These are phyloP conservation scores for Hyalella azteca DNA, from an alignment of 2,888 invertebrate species.

Conservation along the genomic window DNA sequence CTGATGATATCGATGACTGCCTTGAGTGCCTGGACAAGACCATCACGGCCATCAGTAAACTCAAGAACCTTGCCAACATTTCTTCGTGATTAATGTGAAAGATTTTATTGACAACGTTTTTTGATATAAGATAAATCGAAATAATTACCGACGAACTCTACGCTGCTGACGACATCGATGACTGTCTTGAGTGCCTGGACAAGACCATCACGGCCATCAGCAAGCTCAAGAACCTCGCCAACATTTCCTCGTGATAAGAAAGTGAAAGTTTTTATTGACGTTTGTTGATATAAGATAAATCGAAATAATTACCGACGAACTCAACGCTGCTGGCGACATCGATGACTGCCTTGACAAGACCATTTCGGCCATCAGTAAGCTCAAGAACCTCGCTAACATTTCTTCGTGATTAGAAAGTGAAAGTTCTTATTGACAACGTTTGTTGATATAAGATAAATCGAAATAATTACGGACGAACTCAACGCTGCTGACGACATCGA, in stretches of 20 bases:
- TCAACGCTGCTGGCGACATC: neutral
- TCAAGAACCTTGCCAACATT: neutral
- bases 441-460: no score
- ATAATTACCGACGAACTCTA: neutral
- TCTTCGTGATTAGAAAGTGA: no score
- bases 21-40: neutral
- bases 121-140: no score
- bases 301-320: neutral
- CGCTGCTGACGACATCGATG: neutral
- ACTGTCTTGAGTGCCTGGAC: neutral
- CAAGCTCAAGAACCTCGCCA: neutral
- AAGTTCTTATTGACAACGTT: no score
- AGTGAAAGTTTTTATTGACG: no score
- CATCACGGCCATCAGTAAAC: neutral
- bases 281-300: no score
- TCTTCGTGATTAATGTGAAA: neutral
- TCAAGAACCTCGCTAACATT: neutral
- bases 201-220: neutral
- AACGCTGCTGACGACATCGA: neutral
- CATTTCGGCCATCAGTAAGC: neutral
- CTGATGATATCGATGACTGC: neutral
- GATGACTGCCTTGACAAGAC: conserved; percentile 2
- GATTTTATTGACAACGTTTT: no score
- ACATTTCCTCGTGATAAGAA: neutral
- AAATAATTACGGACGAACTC: neutral